Evolutionary conservation across 2,888 invertebrate species (phyloP).

Genomic region (Macrophya annulata): DNA sequence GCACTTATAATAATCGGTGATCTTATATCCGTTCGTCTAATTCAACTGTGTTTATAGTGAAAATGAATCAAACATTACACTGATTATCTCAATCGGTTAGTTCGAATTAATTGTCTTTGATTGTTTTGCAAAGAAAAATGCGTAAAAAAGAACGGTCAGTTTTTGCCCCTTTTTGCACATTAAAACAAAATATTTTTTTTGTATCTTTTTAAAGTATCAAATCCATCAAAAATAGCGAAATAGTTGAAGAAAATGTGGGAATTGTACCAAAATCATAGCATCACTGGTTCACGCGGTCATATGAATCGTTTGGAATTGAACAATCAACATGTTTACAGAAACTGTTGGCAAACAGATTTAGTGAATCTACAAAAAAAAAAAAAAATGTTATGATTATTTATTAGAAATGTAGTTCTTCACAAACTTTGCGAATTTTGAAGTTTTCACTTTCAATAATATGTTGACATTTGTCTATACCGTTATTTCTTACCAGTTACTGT

Average conservation of each 20-base stretch:
- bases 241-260: neutral
- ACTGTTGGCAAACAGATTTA: neutral
- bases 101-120: neutral
- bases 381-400: neutral
- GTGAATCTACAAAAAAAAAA: neutral
- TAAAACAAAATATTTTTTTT: neutral
- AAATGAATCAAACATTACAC: neutral
- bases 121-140: neutral
- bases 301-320: neutral
- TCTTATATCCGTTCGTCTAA: neutral
- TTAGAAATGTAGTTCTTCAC: neutral
- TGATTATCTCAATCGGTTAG: neutral
- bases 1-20: too few species aligned
- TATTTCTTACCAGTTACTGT: neutral
- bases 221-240: neutral
- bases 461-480: neutral
- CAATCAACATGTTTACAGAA: neutral
- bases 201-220: neutral
- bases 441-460: neutral
- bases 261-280: neutral
- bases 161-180: neutral
- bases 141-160: neutral
- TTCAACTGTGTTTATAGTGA: neutral
- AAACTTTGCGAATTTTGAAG: neutral
- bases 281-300: neutral